Evolutionary conservation across 2,113 vertebrate genomes (phyloP).

Genomic region (Proteles cristata): DNA sequence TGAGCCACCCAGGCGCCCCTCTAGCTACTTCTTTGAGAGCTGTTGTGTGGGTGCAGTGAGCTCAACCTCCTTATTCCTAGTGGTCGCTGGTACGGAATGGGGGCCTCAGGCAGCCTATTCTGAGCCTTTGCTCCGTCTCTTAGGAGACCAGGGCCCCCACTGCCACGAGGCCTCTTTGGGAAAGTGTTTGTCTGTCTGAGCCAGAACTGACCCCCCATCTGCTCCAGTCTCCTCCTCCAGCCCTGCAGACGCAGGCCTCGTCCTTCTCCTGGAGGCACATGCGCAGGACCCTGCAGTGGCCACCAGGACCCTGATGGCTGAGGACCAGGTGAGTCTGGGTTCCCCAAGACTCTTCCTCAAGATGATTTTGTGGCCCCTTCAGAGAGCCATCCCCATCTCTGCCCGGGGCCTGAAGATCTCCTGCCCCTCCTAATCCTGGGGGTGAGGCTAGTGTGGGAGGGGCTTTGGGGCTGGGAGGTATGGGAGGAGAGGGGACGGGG

Average conservation of each 20-base stretch:
- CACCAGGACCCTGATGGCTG: background rate
- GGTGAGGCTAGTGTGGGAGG: background rate
- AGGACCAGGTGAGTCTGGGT: background rate
- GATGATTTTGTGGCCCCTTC: background rate
- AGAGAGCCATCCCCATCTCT: background rate
- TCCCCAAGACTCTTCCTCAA: background rate
- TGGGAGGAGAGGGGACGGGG: rapidly evolving
- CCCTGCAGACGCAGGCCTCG: background rate
- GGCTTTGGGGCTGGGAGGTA: background rate
- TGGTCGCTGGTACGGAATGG: too few species aligned
- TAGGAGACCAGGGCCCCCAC: background rate
- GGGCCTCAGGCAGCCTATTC: background rate
- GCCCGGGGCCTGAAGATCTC: background rate
- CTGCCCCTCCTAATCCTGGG: background rate
- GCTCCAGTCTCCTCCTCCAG: background rate
- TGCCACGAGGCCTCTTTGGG: background rate
- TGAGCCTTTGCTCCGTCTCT: background rate
- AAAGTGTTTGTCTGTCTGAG: background rate
- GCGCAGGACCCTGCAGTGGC: background rate
- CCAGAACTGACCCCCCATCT: background rate
- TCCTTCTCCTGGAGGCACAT: background rate
- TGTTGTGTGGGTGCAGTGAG: background rate
- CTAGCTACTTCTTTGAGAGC: background rate
- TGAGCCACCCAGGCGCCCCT: too few species aligned
- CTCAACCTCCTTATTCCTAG: too few species aligned